phyloP scores from a whole-genome alignment of 2,113 vertebrate species.

The Excalfactoria chinensis region DNA sequence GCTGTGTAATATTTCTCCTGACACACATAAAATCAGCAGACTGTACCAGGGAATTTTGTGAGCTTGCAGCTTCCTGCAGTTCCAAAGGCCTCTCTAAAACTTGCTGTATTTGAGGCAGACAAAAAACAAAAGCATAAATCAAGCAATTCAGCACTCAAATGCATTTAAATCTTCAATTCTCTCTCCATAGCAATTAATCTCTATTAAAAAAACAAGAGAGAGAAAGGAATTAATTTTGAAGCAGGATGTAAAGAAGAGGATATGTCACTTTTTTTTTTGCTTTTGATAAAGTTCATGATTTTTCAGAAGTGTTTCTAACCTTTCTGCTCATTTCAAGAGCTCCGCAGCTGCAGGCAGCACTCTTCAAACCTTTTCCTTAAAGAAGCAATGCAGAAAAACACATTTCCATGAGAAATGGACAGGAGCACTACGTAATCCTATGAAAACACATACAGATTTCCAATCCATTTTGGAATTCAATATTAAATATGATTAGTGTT shows the following conservation, averaged over 20 bases:
- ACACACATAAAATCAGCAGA: neutral
- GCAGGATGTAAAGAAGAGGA: neutral
- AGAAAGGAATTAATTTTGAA: neutral
- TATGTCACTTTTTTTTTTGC: neutral
- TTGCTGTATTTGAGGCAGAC: neutral
- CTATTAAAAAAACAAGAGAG: neutral
- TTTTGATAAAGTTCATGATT: neutral
- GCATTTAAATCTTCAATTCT: neutral
- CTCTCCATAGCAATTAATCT: neutral
- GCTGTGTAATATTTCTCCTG: neutral
- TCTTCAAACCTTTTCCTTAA: neutral
- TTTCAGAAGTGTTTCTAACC: neutral
- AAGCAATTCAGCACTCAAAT: neutral
- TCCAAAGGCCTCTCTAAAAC: constrained; percentile 36
- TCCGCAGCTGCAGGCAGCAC: neutral
- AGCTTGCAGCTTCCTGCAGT: neutral
- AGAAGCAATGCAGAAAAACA: neutral
- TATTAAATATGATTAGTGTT: neutral
- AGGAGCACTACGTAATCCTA: neutral
- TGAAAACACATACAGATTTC: neutral
- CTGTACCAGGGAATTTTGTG: neutral
- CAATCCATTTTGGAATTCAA: constrained; percentile 5
- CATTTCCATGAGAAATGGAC: neutral
- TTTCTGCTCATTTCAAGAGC: neutral
- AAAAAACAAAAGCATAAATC: neutral